Evolutionary conservation across 2,888 invertebrate species (phyloP).

Genomic region (Exocentrus adspersus): DNA sequence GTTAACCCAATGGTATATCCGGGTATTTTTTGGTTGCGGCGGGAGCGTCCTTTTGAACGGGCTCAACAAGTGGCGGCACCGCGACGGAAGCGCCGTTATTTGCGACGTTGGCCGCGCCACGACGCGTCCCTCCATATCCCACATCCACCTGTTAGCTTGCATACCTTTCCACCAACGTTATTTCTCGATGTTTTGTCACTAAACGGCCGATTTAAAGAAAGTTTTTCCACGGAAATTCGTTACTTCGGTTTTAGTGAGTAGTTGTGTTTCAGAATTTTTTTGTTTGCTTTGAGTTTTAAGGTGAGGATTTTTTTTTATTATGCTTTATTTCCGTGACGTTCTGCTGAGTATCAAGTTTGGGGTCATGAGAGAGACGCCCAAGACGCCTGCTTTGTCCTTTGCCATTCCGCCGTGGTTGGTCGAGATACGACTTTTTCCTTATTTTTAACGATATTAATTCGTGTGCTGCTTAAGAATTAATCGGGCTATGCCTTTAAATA

Average conservation of each 20-base stretch:
- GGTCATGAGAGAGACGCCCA: slow-evolving; percentile 58
- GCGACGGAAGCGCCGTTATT: slow-evolving; percentile 64
- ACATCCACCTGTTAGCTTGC: slow-evolving; percentile 59
- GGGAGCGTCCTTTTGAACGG: slow-evolving; percentile 47
- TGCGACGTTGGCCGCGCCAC: slow-evolving; percentile 64
- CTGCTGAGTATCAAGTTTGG: slow-evolving; percentile 37
- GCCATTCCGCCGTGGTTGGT: background rate
- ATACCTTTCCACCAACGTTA: slow-evolving; percentile 51
- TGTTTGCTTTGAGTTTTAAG: slow-evolving; percentile 50
- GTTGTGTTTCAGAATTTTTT: slow-evolving; percentile 45
- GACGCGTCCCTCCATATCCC: slow-evolving; percentile 55
- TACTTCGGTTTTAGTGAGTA: slow-evolving; percentile 20
- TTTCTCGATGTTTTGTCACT: slow-evolving; percentile 43
- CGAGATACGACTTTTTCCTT: background rate
- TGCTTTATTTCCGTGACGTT: slow-evolving; percentile 40
- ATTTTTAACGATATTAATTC: background rate
- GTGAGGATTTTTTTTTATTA: slow-evolving; percentile 51
- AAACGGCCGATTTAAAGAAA: slow-evolving; percentile 33
- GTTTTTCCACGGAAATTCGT: too few relatives aligned
- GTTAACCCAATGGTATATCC: background rate
- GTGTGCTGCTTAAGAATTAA: background rate
- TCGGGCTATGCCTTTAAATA: background rate
- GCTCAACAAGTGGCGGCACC: slow-evolving; percentile 60
- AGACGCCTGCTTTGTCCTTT: slow-evolving; percentile 47
- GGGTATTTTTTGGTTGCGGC: background rate